Conservation (phyloP, 1,140 invertebrate species). For the Eueides isabella region DNA sequence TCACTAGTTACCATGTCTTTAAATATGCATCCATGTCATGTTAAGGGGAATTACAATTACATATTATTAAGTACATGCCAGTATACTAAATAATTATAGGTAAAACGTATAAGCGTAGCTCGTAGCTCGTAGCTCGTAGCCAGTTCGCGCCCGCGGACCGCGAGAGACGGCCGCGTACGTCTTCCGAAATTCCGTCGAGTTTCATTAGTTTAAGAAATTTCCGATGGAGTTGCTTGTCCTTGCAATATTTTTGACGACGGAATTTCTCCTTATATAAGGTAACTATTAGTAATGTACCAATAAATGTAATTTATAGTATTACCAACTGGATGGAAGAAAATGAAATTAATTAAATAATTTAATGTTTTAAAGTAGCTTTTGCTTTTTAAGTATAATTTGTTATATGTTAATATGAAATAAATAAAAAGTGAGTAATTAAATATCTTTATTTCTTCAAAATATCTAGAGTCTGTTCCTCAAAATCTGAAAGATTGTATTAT, state of each 20-base stretch:
- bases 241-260: slow-evolving; percentile 5
- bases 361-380: background rate
- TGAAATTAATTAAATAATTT: background rate
- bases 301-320: background rate
- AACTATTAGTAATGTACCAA: background rate
- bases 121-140: slow-evolving; percentile 57
- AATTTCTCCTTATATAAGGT: slow-evolving; percentile 2
- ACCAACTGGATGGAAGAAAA: background rate
- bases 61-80: background rate
- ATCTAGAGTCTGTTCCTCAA: no score
- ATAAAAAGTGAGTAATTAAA: no score
- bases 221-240: slow-evolving; percentile 25
- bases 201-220: slow-evolving; percentile 28
- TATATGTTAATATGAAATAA: no score
- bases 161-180: slow-evolving; percentile 50
- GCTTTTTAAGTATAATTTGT: no score
- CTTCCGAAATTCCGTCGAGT: slow-evolving; percentile 32
- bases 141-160: slow-evolving; percentile 66
- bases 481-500: no score
- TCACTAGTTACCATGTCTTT: background rate
- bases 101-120: slow-evolving; percentile 44
- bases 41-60: background rate
- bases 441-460: no score
- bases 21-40: background rate
- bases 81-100: background rate